Conservation (phyloP, 2,113 vertebrate species). For the Dunckerocampus dactyliophorus region DNA sequence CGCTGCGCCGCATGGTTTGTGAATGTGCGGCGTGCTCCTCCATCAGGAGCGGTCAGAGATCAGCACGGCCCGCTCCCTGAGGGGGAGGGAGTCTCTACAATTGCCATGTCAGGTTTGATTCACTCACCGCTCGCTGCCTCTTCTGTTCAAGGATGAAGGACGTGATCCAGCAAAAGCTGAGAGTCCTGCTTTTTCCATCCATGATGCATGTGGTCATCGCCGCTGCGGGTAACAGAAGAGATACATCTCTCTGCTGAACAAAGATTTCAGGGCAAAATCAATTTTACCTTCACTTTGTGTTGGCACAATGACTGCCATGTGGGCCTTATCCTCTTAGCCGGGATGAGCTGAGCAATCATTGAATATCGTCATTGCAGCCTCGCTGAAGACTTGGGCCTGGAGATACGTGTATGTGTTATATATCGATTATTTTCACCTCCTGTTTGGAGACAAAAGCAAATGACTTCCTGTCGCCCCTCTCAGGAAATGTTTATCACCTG, state of each 20-base stretch:
- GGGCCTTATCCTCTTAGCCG: conserved; percentile 40
- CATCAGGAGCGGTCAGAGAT: conserved; percentile 38
- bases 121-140: neutral
- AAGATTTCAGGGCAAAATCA: conserved; percentile 47
- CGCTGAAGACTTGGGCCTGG: conserved; percentile 37
- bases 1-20: conserved; percentile 16
- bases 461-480: conserved; percentile 5
- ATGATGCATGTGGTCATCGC: conserved; percentile 23
- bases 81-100: conserved; percentile 9
- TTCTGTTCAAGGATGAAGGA: conserved; percentile 4
- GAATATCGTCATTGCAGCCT: conserved; percentile 57
- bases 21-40: conserved; percentile 33
- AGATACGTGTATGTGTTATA: conserved; percentile 32
- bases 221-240: conserved; percentile 23
- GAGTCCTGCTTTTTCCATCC: conserved; percentile 3
- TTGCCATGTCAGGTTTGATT: neutral
- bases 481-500: too few species aligned
- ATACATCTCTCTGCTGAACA: conserved; percentile 38
- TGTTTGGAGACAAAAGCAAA: conserved; percentile 16
- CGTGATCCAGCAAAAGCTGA: conserved; percentile 20
- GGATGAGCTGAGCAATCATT: conserved; percentile 52
- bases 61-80: conserved; percentile 12
- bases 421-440: conserved; percentile 52
- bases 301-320: conserved; percentile 40
- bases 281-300: conserved; percentile 46